phyloP scores from a whole-genome alignment of 2,113 vertebrate genomes.

The Brachypteracias leptosomus region DNA sequence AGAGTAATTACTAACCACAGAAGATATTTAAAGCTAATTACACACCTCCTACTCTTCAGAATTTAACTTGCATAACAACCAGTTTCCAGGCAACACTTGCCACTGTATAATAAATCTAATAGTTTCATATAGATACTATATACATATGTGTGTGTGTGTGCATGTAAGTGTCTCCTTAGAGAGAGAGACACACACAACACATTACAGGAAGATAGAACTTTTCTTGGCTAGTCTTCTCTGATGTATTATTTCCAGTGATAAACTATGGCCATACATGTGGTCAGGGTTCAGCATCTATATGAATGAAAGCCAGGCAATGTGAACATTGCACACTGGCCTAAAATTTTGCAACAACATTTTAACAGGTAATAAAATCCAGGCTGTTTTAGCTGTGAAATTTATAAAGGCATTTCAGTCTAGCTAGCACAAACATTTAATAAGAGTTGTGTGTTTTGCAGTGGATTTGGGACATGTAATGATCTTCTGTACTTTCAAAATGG shows the following conservation, averaged over 20 bases:
- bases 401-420: background rate
- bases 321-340: background rate
- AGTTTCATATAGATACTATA: constrained; percentile 58
- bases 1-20: constrained; percentile 76
- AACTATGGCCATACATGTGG: background rate
- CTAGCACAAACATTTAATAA: background rate
- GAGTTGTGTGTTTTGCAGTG: background rate
- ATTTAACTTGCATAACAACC: constrained; percentile 79
- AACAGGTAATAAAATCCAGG: background rate
- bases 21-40: constrained; percentile 83
- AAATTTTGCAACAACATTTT: background rate
- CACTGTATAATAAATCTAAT: constrained; percentile 70
- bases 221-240: background rate
- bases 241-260: background rate
- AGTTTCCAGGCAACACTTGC: constrained; percentile 77
- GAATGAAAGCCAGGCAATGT: background rate
- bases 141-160: constrained; percentile 14
- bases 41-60: constrained; percentile 77
- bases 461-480: background rate
- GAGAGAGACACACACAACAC: background rate
- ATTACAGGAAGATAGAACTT: background rate
- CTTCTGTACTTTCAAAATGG: background rate
- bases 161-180: background rate
- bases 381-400: background rate
- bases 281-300: background rate